phyloP scores from a whole-genome alignment of 2,888 invertebrate species.

The Acrobasis suavella region DNA sequence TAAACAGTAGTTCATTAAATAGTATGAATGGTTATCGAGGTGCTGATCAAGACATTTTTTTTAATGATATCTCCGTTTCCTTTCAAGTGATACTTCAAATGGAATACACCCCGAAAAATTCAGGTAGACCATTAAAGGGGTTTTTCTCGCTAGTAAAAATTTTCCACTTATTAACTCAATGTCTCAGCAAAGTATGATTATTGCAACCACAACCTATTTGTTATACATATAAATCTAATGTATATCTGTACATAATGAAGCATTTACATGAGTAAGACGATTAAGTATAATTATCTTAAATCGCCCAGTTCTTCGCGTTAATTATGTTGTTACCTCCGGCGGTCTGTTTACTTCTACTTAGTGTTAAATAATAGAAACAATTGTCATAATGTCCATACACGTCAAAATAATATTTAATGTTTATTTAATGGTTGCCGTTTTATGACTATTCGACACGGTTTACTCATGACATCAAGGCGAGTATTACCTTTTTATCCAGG shows the following conservation, averaged over 20 bases:
- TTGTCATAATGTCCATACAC: not conserved
- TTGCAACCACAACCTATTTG: not conserved
- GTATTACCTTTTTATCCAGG: too few species aligned
- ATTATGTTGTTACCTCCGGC: not conserved
- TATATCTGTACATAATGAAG: not conserved
- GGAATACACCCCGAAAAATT: too few species aligned
- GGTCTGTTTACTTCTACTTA: not conserved
- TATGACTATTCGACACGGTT: not conserved
- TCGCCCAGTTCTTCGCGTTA: not conserved
- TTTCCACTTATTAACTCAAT: not conserved
- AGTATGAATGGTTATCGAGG: too few species aligned
- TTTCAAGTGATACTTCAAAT: too few species aligned
- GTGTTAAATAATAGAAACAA: not conserved
- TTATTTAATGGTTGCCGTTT: not conserved
- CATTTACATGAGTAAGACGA: conserved; percentile 1
- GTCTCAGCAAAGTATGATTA: not conserved
- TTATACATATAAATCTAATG: not conserved
- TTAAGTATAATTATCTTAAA: not conserved
- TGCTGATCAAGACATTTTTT: too few species aligned
- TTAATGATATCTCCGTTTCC: too few species aligned
- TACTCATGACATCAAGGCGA: too few species aligned
- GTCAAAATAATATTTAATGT: not conserved
- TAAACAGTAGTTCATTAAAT: too few species aligned
- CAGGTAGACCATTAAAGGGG: too few species aligned
- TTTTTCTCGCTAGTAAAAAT: not conserved